phyloP scores from a whole-genome alignment of 2,113 vertebrate genomes.

The Nyctibius bracteatus region DNA sequence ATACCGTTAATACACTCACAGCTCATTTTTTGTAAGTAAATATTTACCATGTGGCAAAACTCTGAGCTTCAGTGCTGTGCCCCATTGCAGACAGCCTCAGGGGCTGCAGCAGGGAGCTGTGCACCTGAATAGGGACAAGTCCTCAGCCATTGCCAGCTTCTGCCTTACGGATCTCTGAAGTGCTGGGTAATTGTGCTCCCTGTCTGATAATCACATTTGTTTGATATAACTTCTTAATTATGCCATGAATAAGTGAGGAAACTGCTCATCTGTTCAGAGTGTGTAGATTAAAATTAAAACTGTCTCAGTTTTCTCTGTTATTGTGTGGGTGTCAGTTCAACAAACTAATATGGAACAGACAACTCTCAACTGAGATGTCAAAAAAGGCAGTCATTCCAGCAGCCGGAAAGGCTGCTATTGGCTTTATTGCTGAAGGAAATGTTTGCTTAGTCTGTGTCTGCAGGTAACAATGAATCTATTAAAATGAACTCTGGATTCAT shows the following conservation, averaged over 20 bases:
- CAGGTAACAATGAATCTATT: constrained; percentile 35
- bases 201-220: background rate
- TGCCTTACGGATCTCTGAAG: background rate
- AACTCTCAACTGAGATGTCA: background rate
- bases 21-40: background rate
- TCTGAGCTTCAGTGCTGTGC: background rate
- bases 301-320: background rate
- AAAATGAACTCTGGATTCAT: constrained; percentile 11
- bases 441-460: constrained; percentile 12
- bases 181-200: background rate
- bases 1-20: background rate
- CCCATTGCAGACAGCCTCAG: background rate
- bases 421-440: constrained; percentile 5
- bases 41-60: background rate
- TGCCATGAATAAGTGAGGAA: background rate
- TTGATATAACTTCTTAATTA: constrained; percentile 2
- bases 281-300: background rate
- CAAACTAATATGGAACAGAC: background rate
- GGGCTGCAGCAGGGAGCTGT: background rate
- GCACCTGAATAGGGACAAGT: accelerated
- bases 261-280: background rate
- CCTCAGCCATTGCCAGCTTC: background rate
- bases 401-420: background rate
- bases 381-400: background rate
- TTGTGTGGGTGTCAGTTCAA: background rate